These are phyloP conservation scores for Arion vulgaris DNA, from an alignment of 1,140 invertebrate genomes.

Conservation along the genomic window DNA sequence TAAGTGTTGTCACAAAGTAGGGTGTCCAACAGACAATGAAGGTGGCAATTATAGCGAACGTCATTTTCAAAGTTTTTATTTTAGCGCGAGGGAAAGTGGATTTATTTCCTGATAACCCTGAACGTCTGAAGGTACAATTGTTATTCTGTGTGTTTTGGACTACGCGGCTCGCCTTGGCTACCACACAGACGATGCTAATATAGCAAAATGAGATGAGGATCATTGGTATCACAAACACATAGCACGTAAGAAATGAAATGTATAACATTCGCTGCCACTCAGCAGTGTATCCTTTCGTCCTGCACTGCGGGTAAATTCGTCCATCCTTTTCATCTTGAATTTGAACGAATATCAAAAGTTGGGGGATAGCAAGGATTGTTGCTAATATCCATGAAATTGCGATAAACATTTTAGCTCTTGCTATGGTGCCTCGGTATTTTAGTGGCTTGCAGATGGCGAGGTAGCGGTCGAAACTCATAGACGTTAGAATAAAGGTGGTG, in stretches of 20 bases:
- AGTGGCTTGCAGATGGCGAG: conserved; percentile 74
- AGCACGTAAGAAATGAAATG: conserved; percentile 71
- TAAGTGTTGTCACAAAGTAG: conserved; percentile 72
- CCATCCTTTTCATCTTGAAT: conserved; percentile 57
- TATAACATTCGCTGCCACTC: conserved; percentile 73
- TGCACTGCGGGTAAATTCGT: conserved; percentile 63
- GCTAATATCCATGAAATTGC: conserved; percentile 71
- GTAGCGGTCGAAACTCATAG: conserved; percentile 73
- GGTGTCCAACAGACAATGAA: conserved; percentile 74
- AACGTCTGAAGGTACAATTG: conserved; percentile 51
- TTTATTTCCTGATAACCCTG: conserved; percentile 47
- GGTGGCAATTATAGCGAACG: conserved; percentile 71
- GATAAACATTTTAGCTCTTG: conserved; percentile 63
- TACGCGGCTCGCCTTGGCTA: conserved; percentile 38
- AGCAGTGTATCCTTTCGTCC: conserved; percentile 71
- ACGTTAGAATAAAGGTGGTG: conserved; percentile 73
- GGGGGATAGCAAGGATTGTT: conserved; percentile 72
- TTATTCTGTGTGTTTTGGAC: conserved; percentile 42
- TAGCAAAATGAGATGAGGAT: conserved; percentile 73
- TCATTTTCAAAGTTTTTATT: conserved; percentile 74
- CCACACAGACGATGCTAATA: conserved; percentile 54
- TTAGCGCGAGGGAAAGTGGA: conserved; percentile 70
- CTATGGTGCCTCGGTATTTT: conserved; percentile 54
- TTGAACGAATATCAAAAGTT: conserved; percentile 73
- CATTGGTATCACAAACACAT: conserved; percentile 72